Conservation (phyloP, 2,113 vertebrate species). For the Thalassarche chlororhynchos region DNA sequence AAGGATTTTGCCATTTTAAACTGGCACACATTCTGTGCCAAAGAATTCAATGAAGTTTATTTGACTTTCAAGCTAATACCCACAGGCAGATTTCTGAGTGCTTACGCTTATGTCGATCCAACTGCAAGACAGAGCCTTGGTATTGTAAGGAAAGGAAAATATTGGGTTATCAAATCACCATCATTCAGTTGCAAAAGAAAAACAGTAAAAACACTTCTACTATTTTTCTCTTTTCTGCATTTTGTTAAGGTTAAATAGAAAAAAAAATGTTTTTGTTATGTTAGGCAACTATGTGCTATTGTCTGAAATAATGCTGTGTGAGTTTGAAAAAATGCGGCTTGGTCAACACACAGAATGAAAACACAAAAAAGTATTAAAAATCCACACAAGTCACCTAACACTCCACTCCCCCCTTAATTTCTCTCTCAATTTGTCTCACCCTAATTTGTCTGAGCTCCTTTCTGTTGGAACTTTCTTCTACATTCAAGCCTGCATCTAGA, state of each 20-base stretch:
- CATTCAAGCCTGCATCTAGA: not conserved
- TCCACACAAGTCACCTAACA: not conserved
- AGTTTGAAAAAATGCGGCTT: not conserved
- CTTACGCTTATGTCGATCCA: not conserved
- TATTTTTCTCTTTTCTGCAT: not conserved
- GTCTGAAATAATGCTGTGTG: not conserved
- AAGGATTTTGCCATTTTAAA: conserved; percentile 52
- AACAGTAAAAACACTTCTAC: not conserved
- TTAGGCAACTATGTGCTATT: not conserved
- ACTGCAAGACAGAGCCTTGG: not conserved
- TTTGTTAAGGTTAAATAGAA: not conserved
- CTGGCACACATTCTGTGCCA: conserved; percentile 19
- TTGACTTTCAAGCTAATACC: conserved; percentile 62
- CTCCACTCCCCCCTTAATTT: not conserved
- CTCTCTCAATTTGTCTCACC: not conserved
- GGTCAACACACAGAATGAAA: not conserved
- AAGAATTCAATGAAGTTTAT: conserved; percentile 55
- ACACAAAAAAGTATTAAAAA: not conserved
- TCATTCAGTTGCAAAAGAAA: conserved; percentile 32
- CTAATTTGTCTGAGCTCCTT: not conserved
- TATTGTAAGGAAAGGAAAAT: conserved; percentile 46
- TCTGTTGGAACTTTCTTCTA: not conserved
- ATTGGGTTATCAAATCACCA: conserved; percentile 47
- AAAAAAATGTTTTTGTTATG: not conserved
- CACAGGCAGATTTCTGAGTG: conserved; percentile 51